Evolutionary conservation across 2,797 vertebrate genomes (phyloP), one percentile per base, ranked within the genome.

Genomic region (Threskiornis aethiopicus): DNA sequence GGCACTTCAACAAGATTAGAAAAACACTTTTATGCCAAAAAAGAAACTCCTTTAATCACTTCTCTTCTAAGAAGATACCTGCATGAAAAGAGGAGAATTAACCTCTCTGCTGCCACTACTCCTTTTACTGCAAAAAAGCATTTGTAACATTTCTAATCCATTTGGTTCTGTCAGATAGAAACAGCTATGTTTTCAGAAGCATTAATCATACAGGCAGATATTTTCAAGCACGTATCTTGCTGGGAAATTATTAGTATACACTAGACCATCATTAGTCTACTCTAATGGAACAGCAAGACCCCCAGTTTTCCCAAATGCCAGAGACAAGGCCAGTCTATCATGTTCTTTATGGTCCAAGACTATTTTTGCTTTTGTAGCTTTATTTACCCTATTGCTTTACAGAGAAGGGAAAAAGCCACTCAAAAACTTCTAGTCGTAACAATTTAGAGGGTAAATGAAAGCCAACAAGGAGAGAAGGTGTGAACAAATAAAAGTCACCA

Each of bases 1-100:
- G 81, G 88, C 75, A 96, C 97, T 97, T 96, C 93, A 96, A 85
- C 84, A 78, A 97, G 97, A 96, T 96, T 95, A 97, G 92, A 96
- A 95, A 95, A 96, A 85, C 90, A 93, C 94, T 96, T 95, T 91
- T 89, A 96, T 90, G 72, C 86, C 95, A 83, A 96, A 96, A 96
- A 92, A 95, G 81, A 37, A 65, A 86, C 84, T 94, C 78, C 87
- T 96, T 97, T 96, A 97, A 97, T 97, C 93, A 95, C 94, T 96
- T 95, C 81, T 87, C 84, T 96, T 93, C 90, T 94, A 89, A 96
- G 93, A 90, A 93, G 81, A 81, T 78, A 96, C 94, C 94, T 97
- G 93, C 88, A 92, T 96, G 71, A 95, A 96, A 96, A 92, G 81
- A 91, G 55, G 44, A 96, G 84, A 93, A 96, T 97, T 97, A 96